phyloP scores from a whole-genome alignment of 2,888 invertebrate species.

The Microdon myrmicae region DNA sequence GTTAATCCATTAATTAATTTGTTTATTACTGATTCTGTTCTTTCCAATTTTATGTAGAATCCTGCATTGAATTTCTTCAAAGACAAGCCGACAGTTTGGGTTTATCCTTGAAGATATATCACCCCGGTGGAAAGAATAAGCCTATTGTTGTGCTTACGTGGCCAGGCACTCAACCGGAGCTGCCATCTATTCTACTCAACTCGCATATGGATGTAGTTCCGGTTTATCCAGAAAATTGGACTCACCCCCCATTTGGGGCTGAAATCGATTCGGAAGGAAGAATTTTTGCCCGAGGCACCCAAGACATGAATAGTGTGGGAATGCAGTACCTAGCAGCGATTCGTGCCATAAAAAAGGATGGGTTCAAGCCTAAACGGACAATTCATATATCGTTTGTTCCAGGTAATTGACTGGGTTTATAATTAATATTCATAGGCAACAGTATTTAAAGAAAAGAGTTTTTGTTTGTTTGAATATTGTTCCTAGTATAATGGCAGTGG shows the following conservation, averaged over 20 bases:
- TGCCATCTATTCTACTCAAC: conserved; percentile 84
- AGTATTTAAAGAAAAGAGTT: background rate
- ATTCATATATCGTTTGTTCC: conserved; percentile 80
- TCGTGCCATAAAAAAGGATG: conserved; percentile 71
- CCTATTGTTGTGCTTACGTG: conserved; percentile 86
- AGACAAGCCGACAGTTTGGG: conserved; percentile 76
- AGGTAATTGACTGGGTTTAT: too few species aligned
- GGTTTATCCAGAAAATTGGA: conserved; percentile 88
- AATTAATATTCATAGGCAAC: background rate
- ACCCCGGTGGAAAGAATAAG: conserved; percentile 70
- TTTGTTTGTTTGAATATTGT: background rate
- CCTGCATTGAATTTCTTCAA: conserved; percentile 77
- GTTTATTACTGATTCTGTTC: background rate
- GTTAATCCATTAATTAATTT: too few species aligned
- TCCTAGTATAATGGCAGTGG: too few species aligned
- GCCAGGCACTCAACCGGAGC: conserved; percentile 76
- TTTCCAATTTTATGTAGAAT: conserved; percentile 16
- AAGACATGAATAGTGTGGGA: conserved; percentile 87
- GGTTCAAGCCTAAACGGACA: conserved; percentile 72
- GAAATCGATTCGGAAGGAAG: conserved; percentile 86
- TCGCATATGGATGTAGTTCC: conserved; percentile 97
- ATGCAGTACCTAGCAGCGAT: conserved; percentile 83
- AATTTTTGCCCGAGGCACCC: conserved; percentile 78
- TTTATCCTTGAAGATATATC: conserved; percentile 73
- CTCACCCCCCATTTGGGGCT: conserved; percentile 87